A percentile compares a stretch with the other conserved stretches of the same genome.
These are phyloP conservation scores for Drosophila sordidula DNA, from an alignment of 2,888 invertebrate species.

Conservation along the genomic window DNA sequence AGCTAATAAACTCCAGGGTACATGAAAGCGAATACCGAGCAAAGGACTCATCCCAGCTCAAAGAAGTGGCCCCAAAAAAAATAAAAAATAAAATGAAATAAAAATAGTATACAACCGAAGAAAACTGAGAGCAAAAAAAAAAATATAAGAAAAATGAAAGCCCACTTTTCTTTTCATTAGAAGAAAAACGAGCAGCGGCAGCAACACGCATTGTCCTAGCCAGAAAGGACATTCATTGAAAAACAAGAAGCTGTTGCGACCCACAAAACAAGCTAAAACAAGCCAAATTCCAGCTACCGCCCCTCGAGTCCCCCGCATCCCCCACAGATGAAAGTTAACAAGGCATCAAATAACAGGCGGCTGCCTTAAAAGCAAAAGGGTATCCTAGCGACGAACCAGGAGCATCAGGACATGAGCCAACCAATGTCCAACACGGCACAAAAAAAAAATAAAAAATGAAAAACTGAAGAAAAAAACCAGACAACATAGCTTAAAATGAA, in stretches of 20 bases:
- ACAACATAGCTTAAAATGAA: constrained; percentile 51
- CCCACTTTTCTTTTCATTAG: constrained; percentile 73
- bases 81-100: constrained; percentile 23
- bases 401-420: constrained; percentile 37
- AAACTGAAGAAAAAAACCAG: constrained; percentile 6
- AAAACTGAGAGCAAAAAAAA: constrained; percentile 34
- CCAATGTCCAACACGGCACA: constrained; percentile 44
- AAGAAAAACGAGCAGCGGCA: constrained; percentile 64
- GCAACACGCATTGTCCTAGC: constrained; percentile 60
- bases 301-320: background rate
- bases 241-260: constrained; percentile 46
- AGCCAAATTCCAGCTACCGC: constrained; percentile 50
- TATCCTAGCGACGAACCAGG: constrained; percentile 69
- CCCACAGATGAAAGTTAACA: constrained; percentile 72
- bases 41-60: constrained; percentile 56
- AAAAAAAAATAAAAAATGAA: constrained; percentile 3
- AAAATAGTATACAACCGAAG: constrained; percentile 44
- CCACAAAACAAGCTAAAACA: constrained; percentile 54
- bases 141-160: constrained; percentile 60
- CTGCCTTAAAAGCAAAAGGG: constrained; percentile 68
- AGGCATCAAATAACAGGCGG: constrained; percentile 77
- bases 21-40: constrained; percentile 75
- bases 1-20: constrained; percentile 72
- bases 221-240: constrained; percentile 62
- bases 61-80: constrained; percentile 12